These are phyloP conservation scores for Mesitornis unicolor DNA, from an alignment of 2,113 vertebrate species.

Conservation along the genomic window DNA sequence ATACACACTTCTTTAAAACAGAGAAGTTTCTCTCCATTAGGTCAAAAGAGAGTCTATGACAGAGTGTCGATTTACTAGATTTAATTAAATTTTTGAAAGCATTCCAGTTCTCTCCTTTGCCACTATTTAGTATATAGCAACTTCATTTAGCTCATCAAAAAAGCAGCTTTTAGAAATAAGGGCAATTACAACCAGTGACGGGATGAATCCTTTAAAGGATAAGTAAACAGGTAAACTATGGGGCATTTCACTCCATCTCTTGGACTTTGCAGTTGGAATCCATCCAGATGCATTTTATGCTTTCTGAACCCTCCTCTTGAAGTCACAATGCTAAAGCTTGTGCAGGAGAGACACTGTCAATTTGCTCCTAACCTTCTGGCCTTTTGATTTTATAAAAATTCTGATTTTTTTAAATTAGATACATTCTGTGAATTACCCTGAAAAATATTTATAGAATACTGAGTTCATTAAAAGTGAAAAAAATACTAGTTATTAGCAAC, in stretches of 20 bases:
- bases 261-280: background rate
- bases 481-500: background rate
- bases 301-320: background rate
- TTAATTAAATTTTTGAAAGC: constrained; percentile 46
- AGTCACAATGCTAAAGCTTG: background rate
- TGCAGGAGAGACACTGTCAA: background rate
- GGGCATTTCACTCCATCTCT: background rate
- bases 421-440: background rate
- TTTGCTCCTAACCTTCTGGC: background rate
- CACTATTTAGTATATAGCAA: background rate
- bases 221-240: background rate
- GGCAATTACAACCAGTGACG: background rate
- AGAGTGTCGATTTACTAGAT: constrained; percentile 31
- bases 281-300: background rate
- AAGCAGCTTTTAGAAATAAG: constrained; percentile 31
- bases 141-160: constrained; percentile 15
- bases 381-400: background rate
- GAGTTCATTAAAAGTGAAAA: background rate
- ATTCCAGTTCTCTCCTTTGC: constrained; percentile 20
- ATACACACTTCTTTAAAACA: background rate
- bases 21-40: constrained; percentile 18
- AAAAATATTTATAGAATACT: background rate
- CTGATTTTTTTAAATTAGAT: background rate
- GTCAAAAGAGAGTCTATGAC: background rate
- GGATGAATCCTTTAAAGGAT: background rate